phyloP scores from a whole-genome alignment of 2,888 invertebrate species.

The Glyphotaelius pellucidus region DNA sequence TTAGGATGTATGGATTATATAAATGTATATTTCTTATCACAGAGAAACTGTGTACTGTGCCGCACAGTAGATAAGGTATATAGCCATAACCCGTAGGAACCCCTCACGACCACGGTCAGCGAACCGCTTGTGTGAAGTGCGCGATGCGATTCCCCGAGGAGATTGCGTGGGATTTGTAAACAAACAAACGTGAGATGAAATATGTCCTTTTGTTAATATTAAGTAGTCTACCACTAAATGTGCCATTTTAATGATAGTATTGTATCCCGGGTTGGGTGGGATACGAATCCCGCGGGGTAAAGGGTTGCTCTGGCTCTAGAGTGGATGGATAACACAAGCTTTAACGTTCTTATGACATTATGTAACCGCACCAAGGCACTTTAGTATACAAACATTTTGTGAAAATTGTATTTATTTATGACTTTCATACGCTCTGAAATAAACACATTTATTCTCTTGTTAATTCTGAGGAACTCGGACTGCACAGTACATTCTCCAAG shows the following conservation, averaged over 20 bases:
- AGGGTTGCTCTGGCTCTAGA: slow-evolving; percentile 13
- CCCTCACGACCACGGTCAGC: not conserved
- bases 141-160: not conserved
- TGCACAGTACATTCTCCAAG: not conserved
- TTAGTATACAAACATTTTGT: slow-evolving; percentile 53
- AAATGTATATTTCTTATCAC: not conserved
- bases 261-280: slow-evolving; percentile 27
- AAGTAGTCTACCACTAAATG: slow-evolving; percentile 66
- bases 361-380: slow-evolving; percentile 66
- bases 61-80: slow-evolving; percentile 50
- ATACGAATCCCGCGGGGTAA: not conserved
- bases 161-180: not conserved
- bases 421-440: slow-evolving; percentile 22
- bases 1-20: slow-evolving; percentile 18
- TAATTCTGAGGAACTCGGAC: slow-evolving; percentile 13
- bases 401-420: slow-evolving; percentile 24
- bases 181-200: slow-evolving; percentile 6
- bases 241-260: slow-evolving; percentile 65
- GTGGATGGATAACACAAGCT: slow-evolving; percentile 66
- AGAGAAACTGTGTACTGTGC: slow-evolving; percentile 16
- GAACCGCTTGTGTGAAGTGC: slow-evolving; percentile 5
- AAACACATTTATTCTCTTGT: slow-evolving; percentile 26
- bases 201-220: slow-evolving; percentile 44
- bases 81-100: slow-evolving; percentile 1
- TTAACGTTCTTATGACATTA: slow-evolving; percentile 67